Conservation (phyloP, 2,888 invertebrate genomes). For the Leptopilina syphax region DNA sequence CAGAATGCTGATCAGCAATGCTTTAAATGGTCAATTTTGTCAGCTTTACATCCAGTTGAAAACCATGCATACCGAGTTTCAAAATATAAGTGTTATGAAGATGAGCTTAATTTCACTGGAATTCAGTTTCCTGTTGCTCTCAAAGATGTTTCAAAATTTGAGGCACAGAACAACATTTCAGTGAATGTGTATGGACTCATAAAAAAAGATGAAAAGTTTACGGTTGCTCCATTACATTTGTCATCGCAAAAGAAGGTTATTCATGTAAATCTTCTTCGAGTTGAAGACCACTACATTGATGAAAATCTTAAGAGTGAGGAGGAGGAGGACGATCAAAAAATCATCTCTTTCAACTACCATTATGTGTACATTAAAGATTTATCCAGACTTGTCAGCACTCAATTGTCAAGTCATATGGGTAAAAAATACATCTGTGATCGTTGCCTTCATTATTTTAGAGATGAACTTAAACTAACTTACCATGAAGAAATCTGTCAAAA, state of each 20-base stretch:
- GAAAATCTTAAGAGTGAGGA: neutral
- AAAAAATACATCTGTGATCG: no score
- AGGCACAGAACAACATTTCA: neutral
- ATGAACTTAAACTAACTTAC: neutral
- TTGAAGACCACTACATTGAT: neutral
- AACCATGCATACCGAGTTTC: no score
- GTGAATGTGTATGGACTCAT: conserved; percentile 40
- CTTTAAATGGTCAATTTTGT: conserved; percentile 5
- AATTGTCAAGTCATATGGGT: no score
- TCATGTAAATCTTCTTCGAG: conserved; percentile 34
- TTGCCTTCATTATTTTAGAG: no score
- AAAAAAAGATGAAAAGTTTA: neutral
- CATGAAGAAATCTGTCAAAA: neutral
- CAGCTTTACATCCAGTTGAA: neutral
- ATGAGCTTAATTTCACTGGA: no score
- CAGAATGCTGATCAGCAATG: neutral
- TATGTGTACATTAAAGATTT: no score
- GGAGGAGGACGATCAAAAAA: neutral
- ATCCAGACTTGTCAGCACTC: no score
- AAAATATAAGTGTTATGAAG: no score
- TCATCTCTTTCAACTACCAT: no score
- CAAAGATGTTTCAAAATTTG: conserved; percentile 8
- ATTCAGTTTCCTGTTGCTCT: neutral
- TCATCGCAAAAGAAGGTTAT: conserved; percentile 23
- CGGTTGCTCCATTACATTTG: conserved; percentile 13